Base-by-base conservation (phyloP, 2,888 invertebrate genomes). In the Willowsia nigromaculata region DNA sequence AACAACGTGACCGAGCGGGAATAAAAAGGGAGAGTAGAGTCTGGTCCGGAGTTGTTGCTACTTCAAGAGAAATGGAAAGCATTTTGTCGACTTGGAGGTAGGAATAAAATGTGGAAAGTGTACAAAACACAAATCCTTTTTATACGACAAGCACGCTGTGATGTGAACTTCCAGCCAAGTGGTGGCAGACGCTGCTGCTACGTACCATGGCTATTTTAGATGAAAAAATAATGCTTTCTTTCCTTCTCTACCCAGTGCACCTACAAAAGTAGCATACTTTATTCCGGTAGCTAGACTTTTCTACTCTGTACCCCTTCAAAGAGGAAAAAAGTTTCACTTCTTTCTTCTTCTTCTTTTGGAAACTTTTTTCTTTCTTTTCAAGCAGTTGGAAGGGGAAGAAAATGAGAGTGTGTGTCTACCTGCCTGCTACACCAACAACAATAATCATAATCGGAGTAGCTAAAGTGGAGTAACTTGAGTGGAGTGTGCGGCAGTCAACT, bases 61-160 rank as follows among this genome's bases (percentile, higher is more conserved):
- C 37, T 37, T 6, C 47, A 22, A 11, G 76, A 50, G 15, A 76
- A 76, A 76, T 50, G 76, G 76, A 76, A 76, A 50, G 30, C 76
- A 76, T 47, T 76, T 76, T 76, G 76, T 76, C 59, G 27, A 22
- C 18, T 56, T 18, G 5, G 11, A 25, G 25, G 18, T 1, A 56
- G 4, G 18, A 43, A 9, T 9, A 9, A 3, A 43, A 43, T 13
- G 11, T 43, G 43, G 13, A 43, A 9, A 43, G 6, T 13, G 6
- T 13, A 9, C 11, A 6, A 37, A 37, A 13, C 13, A 43, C 43
- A 43, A 43, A 43, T 43, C 43, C 43, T 3, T 43, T 43, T 43
- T 43, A 13, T 43, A 13, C 43, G 43, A 3, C 37, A 37, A 6
- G 37, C 37, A 37, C n/a, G n/a, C n/a, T n/a, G n/a, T n/a, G n/a